phyloP scores from a whole-genome alignment of 2,113 vertebrate genomes.

The Felis catus region DNA sequence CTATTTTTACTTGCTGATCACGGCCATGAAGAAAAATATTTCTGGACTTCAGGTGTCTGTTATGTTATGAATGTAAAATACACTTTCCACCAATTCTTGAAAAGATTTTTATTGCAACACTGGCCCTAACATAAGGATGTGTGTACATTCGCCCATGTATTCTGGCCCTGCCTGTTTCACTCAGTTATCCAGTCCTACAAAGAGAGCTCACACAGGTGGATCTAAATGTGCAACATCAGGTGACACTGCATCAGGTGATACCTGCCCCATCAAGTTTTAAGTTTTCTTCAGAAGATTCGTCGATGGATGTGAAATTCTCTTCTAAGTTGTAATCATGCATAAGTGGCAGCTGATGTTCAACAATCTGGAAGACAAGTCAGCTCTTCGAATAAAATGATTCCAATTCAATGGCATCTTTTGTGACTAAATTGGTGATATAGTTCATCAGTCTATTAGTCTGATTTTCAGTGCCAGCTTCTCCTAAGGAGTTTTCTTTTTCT shows the following conservation, averaged over 20 bases:
- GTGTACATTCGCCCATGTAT: neutral
- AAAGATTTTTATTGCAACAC: slow-evolving; percentile 88
- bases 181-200: neutral
- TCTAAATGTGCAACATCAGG: neutral
- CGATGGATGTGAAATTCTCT: slow-evolving; percentile 14
- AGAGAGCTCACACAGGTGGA: neutral
- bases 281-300: slow-evolving; percentile 73
- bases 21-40: slow-evolving; percentile 95
- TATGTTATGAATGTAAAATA: slow-evolving; percentile 94
- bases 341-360: neutral
- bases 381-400: slow-evolving; percentile 48
- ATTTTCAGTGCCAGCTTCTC: slow-evolving; percentile 32
- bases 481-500: slow-evolving; percentile 65
- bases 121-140: slow-evolving; percentile 88
- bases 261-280: slow-evolving; percentile 72
- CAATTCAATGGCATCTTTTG: slow-evolving; percentile 15
- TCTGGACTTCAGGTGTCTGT: slow-evolving; percentile 97
- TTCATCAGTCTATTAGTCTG: slow-evolving; percentile 57
- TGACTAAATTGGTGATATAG: slow-evolving; percentile 56
- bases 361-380: slow-evolving; percentile 34
- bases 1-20: slow-evolving; percentile 93
- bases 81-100: slow-evolving; percentile 91
- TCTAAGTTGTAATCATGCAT: slow-evolving; percentile 42
- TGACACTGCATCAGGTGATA: neutral
- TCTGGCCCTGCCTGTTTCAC: neutral